A percentile compares a stretch with the other conserved stretches of the same genome.
phyloP scores from a whole-genome alignment of 92 coral and sea anemone genomes.

The Phenganax subtilis region DNA sequence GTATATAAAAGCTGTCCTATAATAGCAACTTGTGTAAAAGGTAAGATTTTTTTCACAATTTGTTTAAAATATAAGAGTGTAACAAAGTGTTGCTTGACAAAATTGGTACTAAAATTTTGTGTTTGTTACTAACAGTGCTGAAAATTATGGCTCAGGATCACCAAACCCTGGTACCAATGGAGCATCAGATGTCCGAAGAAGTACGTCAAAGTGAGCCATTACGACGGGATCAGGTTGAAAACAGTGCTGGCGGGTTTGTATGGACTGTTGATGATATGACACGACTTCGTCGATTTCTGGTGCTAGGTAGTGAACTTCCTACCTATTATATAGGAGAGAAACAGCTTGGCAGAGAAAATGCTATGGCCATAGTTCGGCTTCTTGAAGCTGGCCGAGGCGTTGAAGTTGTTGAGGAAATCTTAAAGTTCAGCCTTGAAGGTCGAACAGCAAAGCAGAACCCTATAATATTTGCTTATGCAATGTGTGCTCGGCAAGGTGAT shows the following conservation, averaged over 20 bases:
- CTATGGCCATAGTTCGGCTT: conserved; percentile 58
- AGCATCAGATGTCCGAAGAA: background rate
- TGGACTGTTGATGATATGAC: conserved; percentile 76
- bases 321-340: conserved; percentile 63
- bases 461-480: conserved; percentile 68
- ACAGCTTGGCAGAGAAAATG: conserved; percentile 65
- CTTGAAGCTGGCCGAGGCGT: conserved; percentile 67
- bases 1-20: background rate
- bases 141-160: conserved; percentile 22
- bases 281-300: conserved; percentile 72
- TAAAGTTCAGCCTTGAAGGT: conserved; percentile 71
- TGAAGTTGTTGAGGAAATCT: conserved; percentile 64
- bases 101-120: background rate
- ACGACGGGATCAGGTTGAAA: conserved; percentile 53
- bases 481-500: conserved; percentile 68
- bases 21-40: background rate
- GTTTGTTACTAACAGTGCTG: background rate
- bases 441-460: conserved; percentile 86
- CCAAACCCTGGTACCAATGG: background rate
- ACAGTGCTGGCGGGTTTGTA: conserved; percentile 77
- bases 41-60: background rate
- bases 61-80: background rate
- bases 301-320: conserved; percentile 77
- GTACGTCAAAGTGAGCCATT: conserved; percentile 3
- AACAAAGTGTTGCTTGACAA: background rate